Base-by-base conservation (phyloP, 2,113 vertebrate species). In the Haemorhous mexicanus region DNA sequence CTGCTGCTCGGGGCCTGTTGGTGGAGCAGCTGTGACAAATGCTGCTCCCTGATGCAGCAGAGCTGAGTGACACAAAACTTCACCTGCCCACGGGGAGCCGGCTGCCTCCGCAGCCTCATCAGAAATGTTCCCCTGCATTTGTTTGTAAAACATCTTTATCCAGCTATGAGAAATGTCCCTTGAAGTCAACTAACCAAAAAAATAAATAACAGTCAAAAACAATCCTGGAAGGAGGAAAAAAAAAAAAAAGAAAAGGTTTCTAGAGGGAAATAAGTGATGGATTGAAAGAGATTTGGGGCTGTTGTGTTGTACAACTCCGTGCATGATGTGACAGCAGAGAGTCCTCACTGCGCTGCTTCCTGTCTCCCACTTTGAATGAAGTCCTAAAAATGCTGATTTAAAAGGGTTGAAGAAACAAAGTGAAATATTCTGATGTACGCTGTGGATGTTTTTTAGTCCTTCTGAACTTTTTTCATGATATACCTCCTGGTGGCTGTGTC, bases 181-280 rank as follows among this genome's bases (percentile, higher is more conserved):
- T 92, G 90, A 93, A 96, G 92, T 94, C 94, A 96, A 17, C 72
- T 91, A 77, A 90, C 21, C 64, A 92, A 90, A 90, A 90, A 90
- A 53, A 93, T 69, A 96, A 95, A 67, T 81, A 96, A 82, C 59
- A 50, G 69, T 50, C 90, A 73, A 85, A 94, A 83, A 92, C 76
- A 93, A 92, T 59, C 10, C 33, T 9, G 62, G 6, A n/a, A n/a
- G 16, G 9, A 79, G 17, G 7, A 23, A 19, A 33, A 33, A 37
- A 59, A 58, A 33, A 14, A 35, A 35, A 58, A 58, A 4, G 16
- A 35, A 30, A 19, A 91, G 67, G 79, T 68, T 97, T 96, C 95
- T 96, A 92, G 90, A 93, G 93, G 94, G 94, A 92, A 96, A 64
- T 77, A 90, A 92, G 83, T 94, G 94, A 92, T 92, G 90, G 92